Conservation (phyloP, 1,140 invertebrate species). For the Sycophila sp. region DNA sequence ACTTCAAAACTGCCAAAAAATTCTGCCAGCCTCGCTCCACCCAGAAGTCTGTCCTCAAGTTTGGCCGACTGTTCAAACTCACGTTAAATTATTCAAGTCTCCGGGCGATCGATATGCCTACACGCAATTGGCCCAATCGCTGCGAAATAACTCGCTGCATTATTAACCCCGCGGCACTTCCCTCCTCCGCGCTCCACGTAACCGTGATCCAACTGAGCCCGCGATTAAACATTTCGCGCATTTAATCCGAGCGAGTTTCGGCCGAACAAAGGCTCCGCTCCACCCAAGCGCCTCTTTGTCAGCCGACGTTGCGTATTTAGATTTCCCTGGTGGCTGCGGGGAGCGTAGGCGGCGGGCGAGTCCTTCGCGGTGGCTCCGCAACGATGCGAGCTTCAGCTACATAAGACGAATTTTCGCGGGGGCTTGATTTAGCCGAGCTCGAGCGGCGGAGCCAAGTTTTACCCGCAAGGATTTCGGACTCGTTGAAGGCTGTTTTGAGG, state of each 20-base stretch:
- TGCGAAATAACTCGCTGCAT: neutral
- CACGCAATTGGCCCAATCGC: too few relatives aligned
- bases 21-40: too few relatives aligned
- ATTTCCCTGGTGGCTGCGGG: constrained; percentile 27
- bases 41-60: neutral
- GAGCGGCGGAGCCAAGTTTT: too few relatives aligned
- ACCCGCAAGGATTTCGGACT: too few relatives aligned
- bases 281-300: too few relatives aligned
- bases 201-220: neutral
- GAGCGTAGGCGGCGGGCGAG: neutral
- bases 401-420: neutral
- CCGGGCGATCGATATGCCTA: too few relatives aligned
- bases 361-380: neutral
- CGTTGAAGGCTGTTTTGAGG: too few relatives aligned
- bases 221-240: neutral
- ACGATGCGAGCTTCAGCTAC: neutral
- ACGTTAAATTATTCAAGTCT: neutral
- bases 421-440: too few relatives aligned
- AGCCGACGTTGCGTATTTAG: constrained; percentile 15
- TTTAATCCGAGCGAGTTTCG: neutral
- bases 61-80: neutral
- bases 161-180: too few relatives aligned
- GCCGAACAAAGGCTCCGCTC: neutral
- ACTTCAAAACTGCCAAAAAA: too few relatives aligned
- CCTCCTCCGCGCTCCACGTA: too few relatives aligned